These are phyloP conservation scores for Stegodyphus dumicola DNA, from an alignment of 1,140 invertebrate genomes.

Conservation along the genomic window DNA sequence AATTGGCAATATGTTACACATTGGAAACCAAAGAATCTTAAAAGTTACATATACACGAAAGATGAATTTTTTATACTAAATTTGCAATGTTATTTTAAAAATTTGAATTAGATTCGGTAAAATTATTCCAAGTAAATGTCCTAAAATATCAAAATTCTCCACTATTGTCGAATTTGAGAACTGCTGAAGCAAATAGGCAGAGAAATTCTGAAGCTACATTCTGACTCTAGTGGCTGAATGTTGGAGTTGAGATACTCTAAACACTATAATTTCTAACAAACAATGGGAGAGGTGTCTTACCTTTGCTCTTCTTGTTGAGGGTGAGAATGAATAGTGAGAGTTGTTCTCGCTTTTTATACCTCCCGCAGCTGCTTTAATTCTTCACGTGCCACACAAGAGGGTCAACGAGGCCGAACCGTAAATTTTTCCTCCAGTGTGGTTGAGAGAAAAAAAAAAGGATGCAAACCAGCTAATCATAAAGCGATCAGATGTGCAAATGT, in stretches of 20 bases:
- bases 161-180: background rate
- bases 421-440: slow-evolving; percentile 50
- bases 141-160: background rate
- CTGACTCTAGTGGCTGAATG: background rate
- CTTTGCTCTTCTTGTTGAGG: background rate
- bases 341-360: slow-evolving; percentile 30
- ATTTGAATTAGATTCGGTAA: too few species aligned
- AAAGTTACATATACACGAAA: too few species aligned
- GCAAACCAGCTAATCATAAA: slow-evolving; percentile 36
- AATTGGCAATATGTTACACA: too few species aligned
- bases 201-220: background rate
- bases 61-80: too few species aligned
- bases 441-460: slow-evolving; percentile 8
- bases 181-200: background rate
- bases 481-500: slow-evolving; percentile 53
- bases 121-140: too few species aligned
- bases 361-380: slow-evolving; percentile 37
- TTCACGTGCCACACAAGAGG: slow-evolving; percentile 29
- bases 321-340: slow-evolving; percentile 26
- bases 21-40: too few species aligned
- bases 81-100: too few species aligned
- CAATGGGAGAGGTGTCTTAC: background rate
- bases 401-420: slow-evolving; percentile 41
- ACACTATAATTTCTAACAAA: background rate
- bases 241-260: too few species aligned